Evolutionary conservation across 1,140 invertebrate genomes (phyloP), one percentile per base, ranked within the genome.

Genomic region (Mercenaria mercenaria): DNA sequence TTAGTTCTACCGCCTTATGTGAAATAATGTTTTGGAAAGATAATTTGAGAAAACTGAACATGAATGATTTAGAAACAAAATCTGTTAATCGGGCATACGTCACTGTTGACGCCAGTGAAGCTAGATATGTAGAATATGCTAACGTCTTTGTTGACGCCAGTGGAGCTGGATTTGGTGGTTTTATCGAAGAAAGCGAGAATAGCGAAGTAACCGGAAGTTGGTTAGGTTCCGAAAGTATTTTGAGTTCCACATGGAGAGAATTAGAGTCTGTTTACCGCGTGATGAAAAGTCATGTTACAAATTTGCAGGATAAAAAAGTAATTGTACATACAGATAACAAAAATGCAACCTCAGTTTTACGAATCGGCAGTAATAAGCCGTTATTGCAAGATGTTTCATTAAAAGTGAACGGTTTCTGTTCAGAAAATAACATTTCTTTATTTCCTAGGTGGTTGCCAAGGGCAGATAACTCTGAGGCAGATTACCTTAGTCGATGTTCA

Each of bases 401-500:
- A 50, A 26, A 43, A 13, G 43, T 84, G 26, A 61, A 61, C 47
- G 64, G 69, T 39, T 23, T 84, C n/a, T n/a, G n/a, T n/a, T n/a
- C n/a, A n/a, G n/a, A n/a, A n/a, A n/a, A n/a, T n/a, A n/a, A n/a
- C 29, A 34, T 84, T 61, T 50, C 29, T 72, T 3, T 26, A 41
- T 13, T 10, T 13, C 67, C 32, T 10, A 34, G 32, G 37, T 72
- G 67, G 67, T 10, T 72, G 3, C 67, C 67, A 72, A 72, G 67
- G 32, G 87, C 77, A 47, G n/a, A n/a, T n/a, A n/a, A n/a, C n/a
- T n/a, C n/a, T n/a, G n/a, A n/a, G n/a, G n/a, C n/a, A 13, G 87
- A 81, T 89, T 50, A 37, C 29, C 56, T 89, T 18, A 81, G 64
- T 72, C n/a, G 87, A 34, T n/a, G n/a, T n/a, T n/a, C n/a, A n/a